These are phyloP conservation scores for Nyctibius bracteatus DNA, from an alignment of 2,113 vertebrate species.

Conservation along the genomic window DNA sequence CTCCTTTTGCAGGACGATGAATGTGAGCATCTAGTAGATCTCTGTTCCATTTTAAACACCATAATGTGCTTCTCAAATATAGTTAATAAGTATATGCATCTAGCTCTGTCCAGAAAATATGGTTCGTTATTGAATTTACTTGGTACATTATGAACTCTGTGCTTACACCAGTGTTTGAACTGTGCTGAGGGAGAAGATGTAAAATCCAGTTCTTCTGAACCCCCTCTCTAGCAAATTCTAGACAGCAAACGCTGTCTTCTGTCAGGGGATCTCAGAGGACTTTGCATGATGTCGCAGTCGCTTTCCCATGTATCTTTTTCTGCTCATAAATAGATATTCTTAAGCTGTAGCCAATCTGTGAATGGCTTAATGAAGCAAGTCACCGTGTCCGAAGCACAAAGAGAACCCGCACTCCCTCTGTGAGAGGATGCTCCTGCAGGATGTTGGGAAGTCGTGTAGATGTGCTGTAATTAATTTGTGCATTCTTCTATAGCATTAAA, in stretches of 20 bases:
- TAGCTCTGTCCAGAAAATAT: background rate
- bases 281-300: rapidly evolving
- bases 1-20: background rate
- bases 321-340: background rate
- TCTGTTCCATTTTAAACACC: background rate
- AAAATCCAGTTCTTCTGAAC: background rate
- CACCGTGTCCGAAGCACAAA: background rate
- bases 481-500: conserved; percentile 37
- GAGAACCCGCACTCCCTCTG: rapidly evolving
- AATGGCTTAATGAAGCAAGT: background rate
- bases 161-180: background rate
- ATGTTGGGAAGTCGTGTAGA: background rate
- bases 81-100: background rate
- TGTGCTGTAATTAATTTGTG: conserved; percentile 31
- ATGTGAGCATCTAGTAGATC: background rate
- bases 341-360: background rate
- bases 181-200: background rate
- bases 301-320: background rate
- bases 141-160: background rate
- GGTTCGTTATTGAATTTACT: background rate
- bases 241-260: background rate
- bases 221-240: rapidly evolving
- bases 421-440: background rate
- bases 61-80: background rate
- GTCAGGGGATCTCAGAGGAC: background rate